Conservation (phyloP, 2,113 vertebrate species). For the Syngnathus typhle region DNA sequence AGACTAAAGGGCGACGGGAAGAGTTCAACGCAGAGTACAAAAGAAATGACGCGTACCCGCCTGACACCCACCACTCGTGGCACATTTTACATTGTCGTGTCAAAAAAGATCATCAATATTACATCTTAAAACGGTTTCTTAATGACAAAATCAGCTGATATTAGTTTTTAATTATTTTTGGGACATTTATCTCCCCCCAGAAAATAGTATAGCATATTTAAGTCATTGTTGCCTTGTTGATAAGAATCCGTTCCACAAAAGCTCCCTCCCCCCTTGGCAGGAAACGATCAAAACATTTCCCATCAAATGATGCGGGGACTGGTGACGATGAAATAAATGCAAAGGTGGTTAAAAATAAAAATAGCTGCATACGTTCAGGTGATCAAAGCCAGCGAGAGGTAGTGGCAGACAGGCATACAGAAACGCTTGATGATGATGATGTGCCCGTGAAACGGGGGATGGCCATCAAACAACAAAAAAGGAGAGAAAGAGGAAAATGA, state of each 20-base stretch:
- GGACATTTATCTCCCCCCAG: neutral
- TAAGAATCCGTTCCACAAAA: neutral
- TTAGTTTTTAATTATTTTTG: neutral
- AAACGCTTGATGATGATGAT: neutral
- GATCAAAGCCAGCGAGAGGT: neutral
- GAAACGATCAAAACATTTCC: neutral
- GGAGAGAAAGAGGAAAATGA: neutral
- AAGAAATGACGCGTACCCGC: conserved; percentile 2
- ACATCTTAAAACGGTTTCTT: too few species aligned
- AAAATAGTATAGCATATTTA: neutral
- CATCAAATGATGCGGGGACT: neutral
- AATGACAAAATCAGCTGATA: too few species aligned
- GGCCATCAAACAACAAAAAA: neutral
- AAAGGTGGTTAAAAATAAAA: conserved; percentile 4
- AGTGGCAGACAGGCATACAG: neutral
- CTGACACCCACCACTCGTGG: neutral
- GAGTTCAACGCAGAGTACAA: conserved; percentile 29
- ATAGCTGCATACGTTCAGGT: neutral
- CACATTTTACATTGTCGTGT: neutral
- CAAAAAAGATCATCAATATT: too few species aligned
- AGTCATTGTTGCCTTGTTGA: neutral
- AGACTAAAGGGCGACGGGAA: conserved; percentile 38
- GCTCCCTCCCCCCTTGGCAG: neutral
- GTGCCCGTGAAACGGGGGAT: neutral
- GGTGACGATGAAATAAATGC: conserved; percentile 5